Evolutionary conservation across 2,797 vertebrate species (phyloP), one percentile per base, ranked within the genome.

Genomic region (Holocentrus rufus): DNA sequence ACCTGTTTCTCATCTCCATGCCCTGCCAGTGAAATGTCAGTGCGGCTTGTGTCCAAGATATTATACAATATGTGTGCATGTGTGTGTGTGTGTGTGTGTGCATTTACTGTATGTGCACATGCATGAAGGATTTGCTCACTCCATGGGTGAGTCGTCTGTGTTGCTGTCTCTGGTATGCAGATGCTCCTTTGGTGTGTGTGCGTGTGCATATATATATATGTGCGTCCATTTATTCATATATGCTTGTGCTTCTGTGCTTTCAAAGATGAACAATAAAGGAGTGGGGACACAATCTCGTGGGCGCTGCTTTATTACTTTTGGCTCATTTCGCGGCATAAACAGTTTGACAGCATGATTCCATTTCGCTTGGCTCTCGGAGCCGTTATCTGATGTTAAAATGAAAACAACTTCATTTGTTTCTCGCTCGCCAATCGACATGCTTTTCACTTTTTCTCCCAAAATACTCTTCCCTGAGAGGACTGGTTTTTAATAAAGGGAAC

Each of bases 291-390:
- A 65, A 60, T 83, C 85, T 74, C 60, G 23, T 15, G 64, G 80
- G 79, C 1, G 15, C 58, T 20, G 50, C 75, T 76, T 84, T 83
- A 82, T 88, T 85, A 79, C 79, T 76, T 85, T 60, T 77, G 81
- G 62, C 80, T 88, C 77, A 74, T 85, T 79, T 76, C 74, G 73
- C 71, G 71, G 68, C 63, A 70, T 87, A 84, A 88, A 87, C 73
- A 79, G 27, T 77, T 79, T 80, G 79, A 80, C 75, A 67, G 75
- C 61, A 75, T 84, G 74, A 87, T 81, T 81, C 62, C 30, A 72
- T 80, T 80, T 75, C 57, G 69, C 69, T 81, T 72, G 27, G 22
- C 52, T 76, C 57, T 34, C 23, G 17, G 23, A 18, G 57, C 59
- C 11, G 34, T 53, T 75, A 65, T 79, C 58, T 76, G 58, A 77